Base-by-base conservation (phyloP, 2,113 vertebrate genomes). In the Poeciliopsis prolifica region DNA sequence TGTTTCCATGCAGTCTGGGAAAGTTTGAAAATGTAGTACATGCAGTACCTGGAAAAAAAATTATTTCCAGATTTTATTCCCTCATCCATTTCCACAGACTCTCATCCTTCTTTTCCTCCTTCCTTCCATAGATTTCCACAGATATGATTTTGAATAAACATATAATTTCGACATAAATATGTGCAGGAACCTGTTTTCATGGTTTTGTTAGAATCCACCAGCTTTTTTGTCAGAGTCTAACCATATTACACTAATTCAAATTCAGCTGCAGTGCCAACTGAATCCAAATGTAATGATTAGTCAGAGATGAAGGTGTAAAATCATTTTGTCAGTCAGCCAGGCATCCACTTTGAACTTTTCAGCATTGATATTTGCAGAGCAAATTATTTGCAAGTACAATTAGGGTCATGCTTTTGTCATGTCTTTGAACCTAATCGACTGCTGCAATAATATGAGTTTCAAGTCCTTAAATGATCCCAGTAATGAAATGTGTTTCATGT, bases 311-410 rank as follows among this genome's bases (percentile, higher is more conserved):
- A 61, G 65, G 71, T 15, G 37, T 72, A 67, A 61, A 68, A 63
- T 33, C 44, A 65, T 37, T 60, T 51, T 68, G 63, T 69, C 75
- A 65, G 48, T 82, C 76, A 71, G 62, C 19, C 42, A 42, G 33
- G 81, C 63, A 14, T 22, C 28, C 73, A 62, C 68, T 72, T 17
- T 80, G 66, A 86, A 79, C 40, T 65, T 62, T 30, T 67, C 35
- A 22, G 54, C 44, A 35, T 69, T 51, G 30, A 82, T 77, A 83
- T 13, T 37, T 63, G 35, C 8, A 71, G 19, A 29, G 28, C 35
- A 69, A 67, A 74, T 58, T 29, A 72, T 86, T 74, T 77, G 33
- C 54, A 70, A 83, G 67, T 80, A 60, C 75, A 89, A 66, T 72
- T 69, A 77, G 77, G 74, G 76, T 83, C 54, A 66, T 58, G 72